Base-by-base conservation (phyloP, 2,888 invertebrate genomes). In the Drosophila greeni region DNA sequence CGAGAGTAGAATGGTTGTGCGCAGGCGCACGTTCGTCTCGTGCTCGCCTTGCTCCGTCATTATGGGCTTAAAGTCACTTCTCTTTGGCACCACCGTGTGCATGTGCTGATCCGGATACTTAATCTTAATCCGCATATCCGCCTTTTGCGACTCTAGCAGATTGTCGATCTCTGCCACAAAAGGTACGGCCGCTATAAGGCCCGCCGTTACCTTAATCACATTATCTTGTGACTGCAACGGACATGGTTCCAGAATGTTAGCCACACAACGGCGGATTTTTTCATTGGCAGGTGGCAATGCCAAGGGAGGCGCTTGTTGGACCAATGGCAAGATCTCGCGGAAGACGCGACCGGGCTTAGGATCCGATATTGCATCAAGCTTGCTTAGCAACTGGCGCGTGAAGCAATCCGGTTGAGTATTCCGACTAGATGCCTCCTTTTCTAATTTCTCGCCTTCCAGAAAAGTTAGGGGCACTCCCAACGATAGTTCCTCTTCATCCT, bases 81-180 rank as follows among this genome's bases (percentile, higher is more conserved):
- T 90, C 49, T 93, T 92, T 4, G 97, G 97, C 58, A 95, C 91
- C 60, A 96, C 91, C 61, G 97, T 91, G 87, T 97, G 95, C 61
- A 93, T 92, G 85, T 94, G 93, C 81, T 97, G 95, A 90, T 98
- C 98, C 0, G 98, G 97, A 90, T 98, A 98, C 74, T 94, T 93
- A 29, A 97, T 93, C 90, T 95, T 94, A 71, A 97, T 92, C 68
- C 97, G 91, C 78, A 98, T 90, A 65, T 93, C 92, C 49, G 90
- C 90, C 1, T 94, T 92, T 57, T 91, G 91, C 0, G 94, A 92
- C 83, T 94, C 92, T 36, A 92, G 91, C 58, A 97, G 91, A 88
- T 96, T 94, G 73, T 92, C 91, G 70, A 98, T 91, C 86, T 96
- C 95, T 0, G 96, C 97, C 83, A 97, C 95, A 59, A 98, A 91